Percentiles rank a stretch among this genome's conserved stretches.
phyloP scores from a whole-genome alignment of 2,113 vertebrate species.

The Turdus rufiventris region DNA sequence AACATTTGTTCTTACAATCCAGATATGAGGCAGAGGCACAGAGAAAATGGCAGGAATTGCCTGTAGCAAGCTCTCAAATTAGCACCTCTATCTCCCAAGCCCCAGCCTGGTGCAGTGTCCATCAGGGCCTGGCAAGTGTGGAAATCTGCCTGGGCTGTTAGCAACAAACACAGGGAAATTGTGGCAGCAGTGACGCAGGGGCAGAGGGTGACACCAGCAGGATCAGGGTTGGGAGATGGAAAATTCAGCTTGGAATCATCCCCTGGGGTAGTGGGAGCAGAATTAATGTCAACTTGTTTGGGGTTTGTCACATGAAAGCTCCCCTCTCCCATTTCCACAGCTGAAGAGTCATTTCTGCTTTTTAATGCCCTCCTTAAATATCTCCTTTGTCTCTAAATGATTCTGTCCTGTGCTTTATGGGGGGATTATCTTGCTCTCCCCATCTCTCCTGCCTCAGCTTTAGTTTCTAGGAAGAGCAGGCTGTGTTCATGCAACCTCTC shows the following conservation, averaged over 20 bases:
- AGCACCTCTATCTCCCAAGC: neutral
- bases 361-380: neutral
- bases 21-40: neutral
- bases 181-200: neutral
- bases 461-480: neutral
- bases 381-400: neutral
- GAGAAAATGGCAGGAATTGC: slow-evolving; percentile 28
- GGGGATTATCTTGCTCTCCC: neutral
- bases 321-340: neutral
- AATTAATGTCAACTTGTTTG: neutral
- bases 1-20: slow-evolving; percentile 34
- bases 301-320: neutral
- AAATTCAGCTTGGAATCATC: neutral
- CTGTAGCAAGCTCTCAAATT: slow-evolving; percentile 36
- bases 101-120: neutral
- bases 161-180: accelerated
- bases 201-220: neutral
- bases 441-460: neutral
- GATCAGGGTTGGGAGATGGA: neutral
- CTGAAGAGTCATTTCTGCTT: neutral
- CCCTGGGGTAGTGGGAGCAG: neutral
- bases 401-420: neutral
- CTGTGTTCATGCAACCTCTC: neutral
- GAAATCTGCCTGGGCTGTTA: neutral
- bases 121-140: neutral